phyloP scores from a whole-genome alignment of 2,797 vertebrate species.

The Eremophila alpestris region DNA sequence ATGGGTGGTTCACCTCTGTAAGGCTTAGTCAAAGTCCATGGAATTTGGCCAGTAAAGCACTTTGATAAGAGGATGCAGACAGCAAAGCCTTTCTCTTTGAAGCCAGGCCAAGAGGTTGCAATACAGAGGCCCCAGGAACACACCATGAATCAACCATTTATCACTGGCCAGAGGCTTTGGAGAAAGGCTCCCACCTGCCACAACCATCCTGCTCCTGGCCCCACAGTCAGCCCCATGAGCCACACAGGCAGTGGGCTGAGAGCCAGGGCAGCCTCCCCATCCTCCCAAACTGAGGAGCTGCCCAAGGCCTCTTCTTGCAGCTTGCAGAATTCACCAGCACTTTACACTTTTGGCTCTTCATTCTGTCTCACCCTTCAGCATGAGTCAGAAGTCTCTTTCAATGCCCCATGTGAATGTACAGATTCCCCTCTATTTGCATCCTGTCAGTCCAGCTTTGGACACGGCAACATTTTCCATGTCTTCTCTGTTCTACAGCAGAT shows the following conservation, averaged over 20 bases:
- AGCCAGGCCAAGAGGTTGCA: neutral
- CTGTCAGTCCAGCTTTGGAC: neutral
- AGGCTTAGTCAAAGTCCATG: neutral
- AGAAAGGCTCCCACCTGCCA: neutral
- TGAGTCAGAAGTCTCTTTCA: neutral
- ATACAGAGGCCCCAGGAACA: neutral
- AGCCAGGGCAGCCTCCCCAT: neutral
- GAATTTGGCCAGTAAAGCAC: neutral
- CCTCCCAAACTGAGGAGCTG: neutral
- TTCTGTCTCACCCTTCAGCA: neutral
- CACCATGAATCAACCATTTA: neutral
- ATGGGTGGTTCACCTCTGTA: neutral
- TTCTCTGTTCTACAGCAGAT: neutral
- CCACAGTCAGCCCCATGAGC: accelerated
- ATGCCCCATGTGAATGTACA: neutral
- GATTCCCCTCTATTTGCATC: neutral
- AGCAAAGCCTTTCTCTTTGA: neutral
- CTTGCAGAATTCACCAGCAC: neutral
- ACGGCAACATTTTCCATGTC: neutral
- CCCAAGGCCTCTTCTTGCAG: neutral
- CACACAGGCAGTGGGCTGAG: accelerated
- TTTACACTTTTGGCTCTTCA: neutral
- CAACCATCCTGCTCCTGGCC: neutral
- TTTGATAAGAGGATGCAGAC: neutral
- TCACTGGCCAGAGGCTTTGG: neutral